Evolutionary conservation across 2,113 vertebrate species (phyloP).

Genomic region (Upupa epops): DNA sequence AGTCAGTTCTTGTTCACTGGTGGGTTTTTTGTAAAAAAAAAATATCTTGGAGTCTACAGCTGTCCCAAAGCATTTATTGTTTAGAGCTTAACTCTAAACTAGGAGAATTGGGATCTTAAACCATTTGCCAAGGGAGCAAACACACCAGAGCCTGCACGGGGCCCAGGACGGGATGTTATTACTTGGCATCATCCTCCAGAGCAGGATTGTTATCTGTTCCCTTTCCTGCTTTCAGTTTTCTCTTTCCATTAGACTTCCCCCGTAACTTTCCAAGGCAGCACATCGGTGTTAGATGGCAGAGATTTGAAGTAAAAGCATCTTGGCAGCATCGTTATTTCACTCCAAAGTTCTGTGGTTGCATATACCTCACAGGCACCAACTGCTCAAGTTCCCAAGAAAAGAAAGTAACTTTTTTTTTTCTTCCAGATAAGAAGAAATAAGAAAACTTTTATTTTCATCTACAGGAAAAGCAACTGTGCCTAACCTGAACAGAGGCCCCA

Average conservation of each 20-base stretch:
- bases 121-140: background rate
- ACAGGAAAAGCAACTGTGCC: background rate
- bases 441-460: background rate
- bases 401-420: background rate
- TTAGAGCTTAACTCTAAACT: background rate
- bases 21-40: fast-evolving
- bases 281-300: background rate
- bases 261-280: background rate
- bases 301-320: background rate
- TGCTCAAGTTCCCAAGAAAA: background rate
- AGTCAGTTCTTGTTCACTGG: background rate
- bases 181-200: background rate
- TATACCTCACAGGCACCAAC: background rate
- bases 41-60: background rate
- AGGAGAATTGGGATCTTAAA: background rate
- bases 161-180: background rate
- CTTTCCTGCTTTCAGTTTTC: background rate
- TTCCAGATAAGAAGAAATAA: background rate
- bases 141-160: background rate
- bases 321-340: background rate
- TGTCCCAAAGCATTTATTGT: background rate
- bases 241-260: background rate
- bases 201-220: background rate
- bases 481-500: background rate
- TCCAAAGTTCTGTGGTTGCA: background rate